Evolutionary conservation across 2,797 vertebrate species (phyloP).

Genomic region (Cossypha niveicapilla): DNA sequence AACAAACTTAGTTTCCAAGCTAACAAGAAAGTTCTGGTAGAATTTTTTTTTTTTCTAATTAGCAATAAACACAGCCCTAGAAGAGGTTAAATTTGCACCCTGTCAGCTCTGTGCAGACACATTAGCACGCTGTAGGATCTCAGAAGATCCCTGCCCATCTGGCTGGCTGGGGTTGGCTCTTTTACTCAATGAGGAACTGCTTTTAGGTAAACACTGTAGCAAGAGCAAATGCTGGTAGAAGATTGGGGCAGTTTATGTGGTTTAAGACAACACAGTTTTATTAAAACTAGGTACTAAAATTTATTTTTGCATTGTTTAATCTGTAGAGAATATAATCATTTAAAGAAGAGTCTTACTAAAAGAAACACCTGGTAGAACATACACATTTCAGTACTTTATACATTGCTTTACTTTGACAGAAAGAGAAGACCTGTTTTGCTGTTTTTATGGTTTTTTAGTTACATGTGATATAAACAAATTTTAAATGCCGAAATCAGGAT

Average conservation of each 20-base stretch:
- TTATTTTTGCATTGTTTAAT: not conserved
- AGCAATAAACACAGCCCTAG: not conserved
- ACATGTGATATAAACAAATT: not conserved
- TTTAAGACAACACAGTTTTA: not conserved
- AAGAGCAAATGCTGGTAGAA: not conserved
- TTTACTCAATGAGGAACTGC: not conserved
- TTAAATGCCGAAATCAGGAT: not conserved
- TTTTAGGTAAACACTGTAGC: not conserved
- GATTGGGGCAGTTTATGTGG: not conserved
- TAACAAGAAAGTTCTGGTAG: not conserved
- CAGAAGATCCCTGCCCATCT: not conserved
- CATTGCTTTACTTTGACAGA: not conserved
- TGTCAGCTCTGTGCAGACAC: not conserved
- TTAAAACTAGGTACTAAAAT: not conserved
- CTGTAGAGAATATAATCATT: not conserved
- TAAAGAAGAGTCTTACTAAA: not conserved
- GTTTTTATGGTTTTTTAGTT: not conserved
- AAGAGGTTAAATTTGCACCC: not conserved
- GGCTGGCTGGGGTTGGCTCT: not conserved
- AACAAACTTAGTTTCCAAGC: not conserved
- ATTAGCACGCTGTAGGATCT: rapidly evolving
- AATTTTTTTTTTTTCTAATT: not conserved
- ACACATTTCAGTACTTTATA: not conserved
- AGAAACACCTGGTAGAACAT: not conserved
- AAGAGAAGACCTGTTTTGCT: not conserved